Percentiles rank a stretch among this genome's conserved stretches.
These are phyloP conservation scores for Mola mola DNA, from an alignment of 2,113 vertebrate species.

Conservation along the genomic window DNA sequence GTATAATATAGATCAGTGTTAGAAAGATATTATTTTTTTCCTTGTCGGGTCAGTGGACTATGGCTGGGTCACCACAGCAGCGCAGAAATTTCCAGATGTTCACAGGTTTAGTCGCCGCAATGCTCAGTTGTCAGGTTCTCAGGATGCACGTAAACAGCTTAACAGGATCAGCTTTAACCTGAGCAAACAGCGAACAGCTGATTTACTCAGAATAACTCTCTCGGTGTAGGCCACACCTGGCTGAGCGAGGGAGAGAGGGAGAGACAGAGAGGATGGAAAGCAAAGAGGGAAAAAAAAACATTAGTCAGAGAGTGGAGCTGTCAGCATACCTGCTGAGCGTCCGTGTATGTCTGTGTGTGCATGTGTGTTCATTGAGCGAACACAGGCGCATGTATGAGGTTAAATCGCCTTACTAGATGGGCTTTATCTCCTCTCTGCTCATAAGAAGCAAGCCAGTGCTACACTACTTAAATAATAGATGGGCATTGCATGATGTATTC, in stretches of 20 bases:
- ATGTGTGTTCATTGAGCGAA: constrained; percentile 28
- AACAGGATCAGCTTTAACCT: constrained; percentile 50
- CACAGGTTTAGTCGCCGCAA: constrained; percentile 16
- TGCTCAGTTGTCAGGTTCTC: constrained; percentile 31
- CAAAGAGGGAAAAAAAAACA: too few relatives aligned
- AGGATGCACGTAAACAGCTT: constrained; percentile 56
- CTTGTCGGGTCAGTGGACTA: not conserved
- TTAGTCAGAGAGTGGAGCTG: too few relatives aligned
- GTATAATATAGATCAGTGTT: too few relatives aligned
- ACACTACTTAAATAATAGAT: constrained; percentile 58
- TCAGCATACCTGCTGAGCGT: constrained; percentile 59
- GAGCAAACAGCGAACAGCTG: constrained; percentile 46
- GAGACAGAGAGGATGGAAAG: constrained; percentile 12
- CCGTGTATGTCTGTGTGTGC: constrained; percentile 25
- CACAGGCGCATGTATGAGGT: constrained; percentile 51
- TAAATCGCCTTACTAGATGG: constrained; percentile 24
- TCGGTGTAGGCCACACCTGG: constrained; percentile 49
- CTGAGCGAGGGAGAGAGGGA: constrained; percentile 1
- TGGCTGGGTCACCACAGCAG: constrained; percentile 2
- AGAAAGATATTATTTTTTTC: too few relatives aligned
- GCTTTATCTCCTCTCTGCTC: constrained; percentile 39
- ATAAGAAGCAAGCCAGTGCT: constrained; percentile 32
- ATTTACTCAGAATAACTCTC: too few relatives aligned
- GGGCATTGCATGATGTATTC: constrained; percentile 45
- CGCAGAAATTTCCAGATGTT: constrained; percentile 31